Base-by-base conservation (phyloP, 2,888 invertebrate species). In the Brenthis ino region DNA sequence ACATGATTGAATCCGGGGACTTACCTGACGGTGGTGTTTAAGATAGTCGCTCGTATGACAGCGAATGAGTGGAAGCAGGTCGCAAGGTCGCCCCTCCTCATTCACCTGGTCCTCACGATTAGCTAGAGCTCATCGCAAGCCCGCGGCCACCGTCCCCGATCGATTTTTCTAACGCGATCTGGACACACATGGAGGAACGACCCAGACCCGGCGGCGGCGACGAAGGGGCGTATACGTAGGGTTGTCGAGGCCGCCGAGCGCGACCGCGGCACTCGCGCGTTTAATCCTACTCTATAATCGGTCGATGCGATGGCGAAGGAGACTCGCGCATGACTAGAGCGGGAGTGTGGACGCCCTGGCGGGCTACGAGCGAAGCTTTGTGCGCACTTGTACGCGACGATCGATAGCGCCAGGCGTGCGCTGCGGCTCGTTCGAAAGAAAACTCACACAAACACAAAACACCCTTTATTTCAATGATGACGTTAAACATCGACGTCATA, bases 221-320 rank as follows among this genome's bases (percentile, higher is more conserved):
- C 74, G 74, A 77, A 78, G 82, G 82, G 81, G 83, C 83, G 76
- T 80, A 78, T 78, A 75, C 76, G 78, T 76, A 74, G 74, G 76
- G 77, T 75, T 75, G 78, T 79, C 79, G 77, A 79, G 81, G 87
- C 79, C 78, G 82, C 81, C 83, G 84, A 82, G 83, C 81, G 83
- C 86, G 84, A 89, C 88, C 91, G 93, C 93, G 84, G 83, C 87
- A 84, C 86, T 88, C 84, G 91, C 88, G 89, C 87, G 82, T 85
- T 79, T 84, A 85, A 79, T 82, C 79, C 79, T 75, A 79, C 79
- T 80, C 77, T 77, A 75, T 77, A 79, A 72, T 78, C 80, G 87
- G 88, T 85, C 86, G 89, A 86, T 88, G 89, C 85, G 84, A 82
- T 82, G 77, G 78, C 82, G 76, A 75, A 74, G 76, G 77, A 81